Conservation (phyloP, 2,113 vertebrate genomes). For the Mus pahari region DNA sequence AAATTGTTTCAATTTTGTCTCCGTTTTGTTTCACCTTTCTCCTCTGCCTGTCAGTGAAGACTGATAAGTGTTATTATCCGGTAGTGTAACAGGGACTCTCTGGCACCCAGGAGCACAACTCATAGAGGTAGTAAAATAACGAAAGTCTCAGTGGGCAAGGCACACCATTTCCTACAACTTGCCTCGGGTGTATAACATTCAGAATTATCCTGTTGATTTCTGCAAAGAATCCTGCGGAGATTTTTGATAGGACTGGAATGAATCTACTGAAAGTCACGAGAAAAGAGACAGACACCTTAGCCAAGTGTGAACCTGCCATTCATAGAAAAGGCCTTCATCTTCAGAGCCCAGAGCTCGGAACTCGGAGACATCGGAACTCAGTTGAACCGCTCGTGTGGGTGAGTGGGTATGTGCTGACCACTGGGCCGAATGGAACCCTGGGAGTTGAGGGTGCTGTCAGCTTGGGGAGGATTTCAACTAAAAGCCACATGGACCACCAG, state of each 20-base stretch:
- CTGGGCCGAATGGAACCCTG: background rate
- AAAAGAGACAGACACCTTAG: background rate
- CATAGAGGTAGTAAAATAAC: too few relatives aligned
- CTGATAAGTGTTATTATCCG: background rate
- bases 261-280: background rate
- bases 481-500: background rate
- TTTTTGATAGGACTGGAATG: background rate
- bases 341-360: too few relatives aligned
- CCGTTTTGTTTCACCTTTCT: background rate
- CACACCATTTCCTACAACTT: background rate
- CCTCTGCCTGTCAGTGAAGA: background rate
- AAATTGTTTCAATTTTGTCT: background rate
- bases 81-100: background rate
- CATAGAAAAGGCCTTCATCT: background rate
- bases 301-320: background rate
- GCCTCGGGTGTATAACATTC: constrained; percentile 8
- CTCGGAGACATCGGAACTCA: background rate
- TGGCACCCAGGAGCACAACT: too few relatives aligned
- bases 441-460: background rate
- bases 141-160: too few relatives aligned
- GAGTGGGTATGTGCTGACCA: background rate
- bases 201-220: constrained; percentile 30
- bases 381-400: background rate
- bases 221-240: background rate
- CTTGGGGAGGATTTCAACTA: background rate